phyloP scores from a whole-genome alignment of 1,140 invertebrate genomes.

The Drosophila pruinosa region DNA sequence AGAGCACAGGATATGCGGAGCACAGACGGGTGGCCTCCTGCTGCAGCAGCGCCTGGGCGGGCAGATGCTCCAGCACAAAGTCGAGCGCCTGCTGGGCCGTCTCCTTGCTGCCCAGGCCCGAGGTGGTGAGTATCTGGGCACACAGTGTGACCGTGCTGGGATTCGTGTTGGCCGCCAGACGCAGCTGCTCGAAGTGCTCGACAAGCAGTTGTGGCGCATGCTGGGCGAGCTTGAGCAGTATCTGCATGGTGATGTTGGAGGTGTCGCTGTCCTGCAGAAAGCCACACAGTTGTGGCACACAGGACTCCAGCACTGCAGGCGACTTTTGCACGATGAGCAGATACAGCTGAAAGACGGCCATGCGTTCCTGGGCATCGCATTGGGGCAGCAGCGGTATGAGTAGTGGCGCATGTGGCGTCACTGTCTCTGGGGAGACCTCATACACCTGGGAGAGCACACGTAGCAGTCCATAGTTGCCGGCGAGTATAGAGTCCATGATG shows the following conservation, averaged over 20 bases:
- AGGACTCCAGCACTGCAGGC: conserved; percentile 84
- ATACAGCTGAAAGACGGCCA: conserved; percentile 91
- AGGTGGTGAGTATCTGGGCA: conserved; percentile 86
- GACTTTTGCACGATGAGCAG: conserved; percentile 91
- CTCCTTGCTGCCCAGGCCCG: conserved; percentile 87
- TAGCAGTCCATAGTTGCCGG: conserved; percentile 92
- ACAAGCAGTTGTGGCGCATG: conserved; percentile 87
- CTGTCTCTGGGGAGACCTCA: conserved; percentile 91
- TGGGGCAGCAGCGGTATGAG: conserved; percentile 91
- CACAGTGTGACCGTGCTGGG: conserved; percentile 87
- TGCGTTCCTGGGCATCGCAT: conserved; percentile 92
- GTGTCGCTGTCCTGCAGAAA: conserved; percentile 73
- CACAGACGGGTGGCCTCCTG: conserved; percentile 90
- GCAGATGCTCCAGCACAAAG: conserved; percentile 90
- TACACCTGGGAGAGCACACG: conserved; percentile 94
- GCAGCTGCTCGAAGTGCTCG: conserved; percentile 88
- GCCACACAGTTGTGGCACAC: conserved; percentile 73
- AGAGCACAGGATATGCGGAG: conserved; percentile 89
- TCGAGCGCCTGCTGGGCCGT: conserved; percentile 90
- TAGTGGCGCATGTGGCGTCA: conserved; percentile 92
- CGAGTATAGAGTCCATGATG: conserved; percentile 94
- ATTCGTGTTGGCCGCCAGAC: conserved; percentile 87
- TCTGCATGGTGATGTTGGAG: conserved; percentile 88
- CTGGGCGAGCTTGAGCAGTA: conserved; percentile 90
- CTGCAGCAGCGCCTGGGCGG: conserved; percentile 88